Percentiles rank a stretch among this genome's conserved stretches.
phyloP scores from a whole-genome alignment of 2,797 vertebrate species.

The Moxostoma hubbsi region DNA sequence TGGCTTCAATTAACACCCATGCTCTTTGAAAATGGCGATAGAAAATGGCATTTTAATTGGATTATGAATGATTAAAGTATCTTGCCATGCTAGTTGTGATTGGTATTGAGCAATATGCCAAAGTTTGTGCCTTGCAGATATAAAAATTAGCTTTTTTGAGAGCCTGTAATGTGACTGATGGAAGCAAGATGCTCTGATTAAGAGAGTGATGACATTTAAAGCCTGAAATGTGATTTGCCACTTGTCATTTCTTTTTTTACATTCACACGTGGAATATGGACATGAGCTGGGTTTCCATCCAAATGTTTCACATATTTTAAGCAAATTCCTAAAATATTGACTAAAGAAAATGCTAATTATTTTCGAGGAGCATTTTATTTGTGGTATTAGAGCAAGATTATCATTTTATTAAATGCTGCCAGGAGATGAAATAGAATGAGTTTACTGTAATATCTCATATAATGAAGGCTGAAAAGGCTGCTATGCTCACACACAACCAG shows the following conservation, averaged over 20 bases:
- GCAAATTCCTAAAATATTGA: too few species aligned
- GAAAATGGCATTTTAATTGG: slow-evolving; percentile 58
- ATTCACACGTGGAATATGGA: slow-evolving; percentile 23
- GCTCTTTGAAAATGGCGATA: slow-evolving; percentile 52
- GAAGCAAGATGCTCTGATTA: slow-evolving; percentile 39
- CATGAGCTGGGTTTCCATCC: not conserved
- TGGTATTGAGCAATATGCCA: slow-evolving; percentile 52
- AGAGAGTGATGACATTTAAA: slow-evolving; percentile 57
- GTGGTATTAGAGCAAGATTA: too few species aligned
- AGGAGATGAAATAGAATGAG: too few species aligned
- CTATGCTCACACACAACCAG: too few species aligned
- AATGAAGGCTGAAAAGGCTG: too few species aligned
- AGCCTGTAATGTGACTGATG: slow-evolving; percentile 30
- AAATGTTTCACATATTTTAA: not conserved
- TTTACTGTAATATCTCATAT: too few species aligned
- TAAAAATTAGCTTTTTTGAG: slow-evolving; percentile 43
- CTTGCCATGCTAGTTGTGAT: slow-evolving; percentile 32
- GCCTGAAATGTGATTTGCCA: slow-evolving; percentile 34
- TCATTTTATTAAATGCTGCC: too few species aligned
- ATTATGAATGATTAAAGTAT: slow-evolving; percentile 58
- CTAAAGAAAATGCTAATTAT: not conserved
- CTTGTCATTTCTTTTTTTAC: slow-evolving; percentile 1
- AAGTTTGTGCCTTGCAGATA: slow-evolving; percentile 44
- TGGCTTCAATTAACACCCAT: slow-evolving; percentile 54
- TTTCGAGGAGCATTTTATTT: too few species aligned